These are phyloP conservation scores for Rhorus exstirpatorius DNA, from an alignment of 2,888 invertebrate genomes.

Conservation along the genomic window DNA sequence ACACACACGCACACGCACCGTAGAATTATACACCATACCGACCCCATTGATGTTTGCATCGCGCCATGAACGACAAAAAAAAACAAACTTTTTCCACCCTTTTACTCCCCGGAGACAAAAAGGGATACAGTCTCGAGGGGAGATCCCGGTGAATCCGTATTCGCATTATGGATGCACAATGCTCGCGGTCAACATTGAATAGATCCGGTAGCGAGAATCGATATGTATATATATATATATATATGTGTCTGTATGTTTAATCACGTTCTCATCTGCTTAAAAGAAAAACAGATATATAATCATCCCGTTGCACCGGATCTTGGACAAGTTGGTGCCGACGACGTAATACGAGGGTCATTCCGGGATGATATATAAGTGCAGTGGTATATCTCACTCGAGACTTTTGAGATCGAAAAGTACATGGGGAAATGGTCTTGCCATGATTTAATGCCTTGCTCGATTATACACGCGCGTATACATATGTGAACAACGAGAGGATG, in stretches of 20 bases:
- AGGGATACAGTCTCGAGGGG: not conserved
- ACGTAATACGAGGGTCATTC: conserved; percentile 7
- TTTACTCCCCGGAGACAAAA: not conserved
- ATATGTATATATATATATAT: no score
- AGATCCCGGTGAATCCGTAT: conserved; percentile 10
- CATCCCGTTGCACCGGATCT: conserved; percentile 1
- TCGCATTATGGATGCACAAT: conserved; percentile 6
- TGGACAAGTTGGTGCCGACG: not conserved
- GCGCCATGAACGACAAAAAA: not conserved
- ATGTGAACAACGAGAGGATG: conserved; percentile 8
- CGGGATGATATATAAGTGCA: conserved; percentile 18
- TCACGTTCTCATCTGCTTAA: not conserved
- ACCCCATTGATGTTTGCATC: not conserved
- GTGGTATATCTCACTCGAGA: conserved; percentile 5
- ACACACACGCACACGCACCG: no score
- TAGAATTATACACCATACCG: conserved; percentile 28
- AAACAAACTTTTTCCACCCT: not conserved
- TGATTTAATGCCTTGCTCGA: conserved; percentile 36
- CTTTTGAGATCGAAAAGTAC: not conserved
- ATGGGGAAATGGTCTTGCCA: not conserved
- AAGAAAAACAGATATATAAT: conserved; percentile 8
- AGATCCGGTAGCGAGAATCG: conserved; percentile 55
- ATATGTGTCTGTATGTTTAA: not conserved
- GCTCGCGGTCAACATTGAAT: not conserved
- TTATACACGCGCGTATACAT: conserved; percentile 6